Evolutionary conservation across 2,888 invertebrate species (phyloP), one percentile per base, ranked within the genome.

Genomic region (Metacarcinus magister): DNA sequence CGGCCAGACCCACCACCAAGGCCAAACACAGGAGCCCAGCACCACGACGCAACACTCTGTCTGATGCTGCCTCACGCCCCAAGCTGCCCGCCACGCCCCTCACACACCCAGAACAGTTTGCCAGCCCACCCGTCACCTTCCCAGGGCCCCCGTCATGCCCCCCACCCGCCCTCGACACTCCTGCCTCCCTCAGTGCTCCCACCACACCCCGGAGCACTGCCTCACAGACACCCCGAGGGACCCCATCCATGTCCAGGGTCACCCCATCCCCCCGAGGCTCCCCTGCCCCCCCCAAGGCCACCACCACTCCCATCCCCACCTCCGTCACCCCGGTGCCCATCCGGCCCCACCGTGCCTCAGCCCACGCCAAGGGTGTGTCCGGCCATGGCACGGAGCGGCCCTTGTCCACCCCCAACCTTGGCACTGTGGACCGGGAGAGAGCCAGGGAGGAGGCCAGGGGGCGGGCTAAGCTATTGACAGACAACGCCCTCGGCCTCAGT

Each of bases 11-110:
- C 60, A 23, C 60, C 54, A 16, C 54, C 60, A 39, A 39, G 67
- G 39, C 87, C 87, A 23, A 16, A 8, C 87, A 39, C 87, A 10
- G 39, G 16, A 87, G 87, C 39, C 87, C 87, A 0, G 87, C 39
- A 10, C 13, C 87, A 10, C 32, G 32, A 19, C 87, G 39, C 19
- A 2, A 2, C 39, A 8, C 16, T 16, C 1, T 16, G n/a, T 13
- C 39, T 2, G 87, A 87, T 8, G 39, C 87, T 10, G 10, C 87
- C 39, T 39, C 87, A 32, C 87, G 87, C 87, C 87, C 54, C 28
- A 96, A 96, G 60, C 96, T 97, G 19, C 97, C 97, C 19, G 97
- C 97, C 28, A 97, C 97, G 28, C 97, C 97, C 4, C 94, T 97
- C 23, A 97, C 97, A 28, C 97, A 97, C 89, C 97, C 97, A 23